Percentiles rank a stretch among this genome's conserved stretches.
Evolutionary conservation across 2,113 vertebrate genomes (phyloP).

Genomic region (Pomatostomus ruficeps): DNA sequence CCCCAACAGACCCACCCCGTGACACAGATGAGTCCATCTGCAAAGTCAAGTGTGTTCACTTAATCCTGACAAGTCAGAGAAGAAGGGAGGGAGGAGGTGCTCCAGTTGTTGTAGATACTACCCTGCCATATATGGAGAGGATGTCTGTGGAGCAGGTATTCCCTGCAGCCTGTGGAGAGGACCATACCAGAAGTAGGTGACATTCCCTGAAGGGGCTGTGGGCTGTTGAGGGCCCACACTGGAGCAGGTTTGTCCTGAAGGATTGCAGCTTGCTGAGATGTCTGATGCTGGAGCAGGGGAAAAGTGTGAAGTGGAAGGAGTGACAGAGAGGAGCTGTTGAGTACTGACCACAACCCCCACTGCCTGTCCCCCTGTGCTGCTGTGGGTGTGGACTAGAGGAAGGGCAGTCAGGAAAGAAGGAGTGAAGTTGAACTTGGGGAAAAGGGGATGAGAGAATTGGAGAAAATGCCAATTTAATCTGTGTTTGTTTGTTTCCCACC

Average conservation of each 20-base stretch:
- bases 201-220: neutral
- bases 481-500: neutral
- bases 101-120: neutral
- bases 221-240: neutral
- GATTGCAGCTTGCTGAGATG: neutral
- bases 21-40: neutral
- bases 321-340: neutral
- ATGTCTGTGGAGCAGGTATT: neutral
- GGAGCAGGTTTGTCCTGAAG: neutral
- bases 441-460: accelerated
- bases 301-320: neutral
- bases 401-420: neutral
- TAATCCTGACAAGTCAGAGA: neutral
- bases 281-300: neutral
- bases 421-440: neutral
- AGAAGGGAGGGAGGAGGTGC: neutral
- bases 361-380: accelerated
- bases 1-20: neutral
- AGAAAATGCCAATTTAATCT: neutral
- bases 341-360: neutral
- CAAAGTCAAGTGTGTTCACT: neutral
- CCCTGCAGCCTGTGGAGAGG: neutral
- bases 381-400: neutral
- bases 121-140: neutral
- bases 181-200: neutral